These are phyloP conservation scores for Heloderma charlesbogerti DNA, from an alignment of 2,113 vertebrate genomes.

Conservation along the genomic window DNA sequence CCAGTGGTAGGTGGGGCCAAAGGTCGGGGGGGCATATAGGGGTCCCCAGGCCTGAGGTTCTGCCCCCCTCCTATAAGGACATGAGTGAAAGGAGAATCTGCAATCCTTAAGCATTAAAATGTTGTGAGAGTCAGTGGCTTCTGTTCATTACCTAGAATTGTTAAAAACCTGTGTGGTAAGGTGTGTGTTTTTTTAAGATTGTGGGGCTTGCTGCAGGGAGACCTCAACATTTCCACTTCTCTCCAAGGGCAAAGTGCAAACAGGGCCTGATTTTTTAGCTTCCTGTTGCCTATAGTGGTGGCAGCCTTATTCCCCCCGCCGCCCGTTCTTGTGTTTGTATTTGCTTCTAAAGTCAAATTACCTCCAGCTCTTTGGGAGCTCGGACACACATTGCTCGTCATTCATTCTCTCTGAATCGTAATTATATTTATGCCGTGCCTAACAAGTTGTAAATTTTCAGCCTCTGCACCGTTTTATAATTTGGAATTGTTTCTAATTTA, in stretches of 20 bases:
- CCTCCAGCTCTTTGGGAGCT: not conserved
- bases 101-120: not conserved
- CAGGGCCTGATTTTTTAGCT: not conserved
- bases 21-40: too few relatives aligned
- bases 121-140: not conserved
- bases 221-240: too few relatives aligned
- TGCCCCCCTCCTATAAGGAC: not conserved
- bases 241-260: not conserved
- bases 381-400: constrained; percentile 31
- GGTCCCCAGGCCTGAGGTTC: too few relatives aligned
- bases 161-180: not conserved
- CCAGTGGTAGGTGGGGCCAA: too few relatives aligned
- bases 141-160: not conserved
- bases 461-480: constrained; percentile 6
- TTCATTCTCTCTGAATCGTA: constrained; percentile 39
- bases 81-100: too few relatives aligned
- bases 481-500: constrained; percentile 53
- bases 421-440: constrained; percentile 40
- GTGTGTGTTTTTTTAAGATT: too few relatives aligned
- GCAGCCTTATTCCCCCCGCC: not conserved
- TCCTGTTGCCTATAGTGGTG: not conserved
- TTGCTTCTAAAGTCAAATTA: constrained; percentile 26
- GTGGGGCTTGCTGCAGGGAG: too few relatives aligned
- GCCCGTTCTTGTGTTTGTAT: not conserved
- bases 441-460: constrained; percentile 41